Evolutionary conservation across 2,797 vertebrate species (phyloP).

Genomic region (Chaenodraco wilsoni): DNA sequence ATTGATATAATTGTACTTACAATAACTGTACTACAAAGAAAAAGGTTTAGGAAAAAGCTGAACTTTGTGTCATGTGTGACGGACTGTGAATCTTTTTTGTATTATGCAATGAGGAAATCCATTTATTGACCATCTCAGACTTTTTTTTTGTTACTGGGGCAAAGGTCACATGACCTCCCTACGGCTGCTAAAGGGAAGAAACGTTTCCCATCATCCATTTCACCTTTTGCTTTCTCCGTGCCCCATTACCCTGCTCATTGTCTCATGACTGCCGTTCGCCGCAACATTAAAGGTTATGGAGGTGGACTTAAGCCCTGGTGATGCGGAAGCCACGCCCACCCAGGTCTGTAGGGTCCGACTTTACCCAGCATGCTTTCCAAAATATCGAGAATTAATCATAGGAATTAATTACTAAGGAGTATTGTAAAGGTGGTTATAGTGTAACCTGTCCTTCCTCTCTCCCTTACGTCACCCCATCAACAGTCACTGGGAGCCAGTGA

Average conservation of each 20-base stretch:
- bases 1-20: too few species aligned
- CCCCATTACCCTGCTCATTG: slow-evolving; percentile 58
- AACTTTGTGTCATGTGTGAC: too few species aligned
- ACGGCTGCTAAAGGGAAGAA: slow-evolving; percentile 53
- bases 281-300: slow-evolving; percentile 84
- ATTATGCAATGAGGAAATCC: background rate
- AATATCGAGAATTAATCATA: slow-evolving; percentile 5
- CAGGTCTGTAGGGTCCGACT: slow-evolving; percentile 88
- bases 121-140: slow-evolving; percentile 7
- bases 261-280: slow-evolving; percentile 80
- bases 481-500: slow-evolving; percentile 71
- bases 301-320: slow-evolving; percentile 78
- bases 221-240: slow-evolving; percentile 75
- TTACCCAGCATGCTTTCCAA: slow-evolving; percentile 68
- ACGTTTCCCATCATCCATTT: slow-evolving; percentile 86
- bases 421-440: background rate
- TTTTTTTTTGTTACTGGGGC: slow-evolving; percentile 18
- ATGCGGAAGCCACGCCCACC: slow-evolving; percentile 64
- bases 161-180: slow-evolving; percentile 40
- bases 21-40: too few species aligned
- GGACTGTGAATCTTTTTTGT: background rate
- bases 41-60: background rate
- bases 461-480: slow-evolving; percentile 63
- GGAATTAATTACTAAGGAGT: too few species aligned
- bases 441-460: slow-evolving; percentile 72